Base-by-base conservation (phyloP, 2,888 invertebrate species). In the Ischnura elegans region DNA sequence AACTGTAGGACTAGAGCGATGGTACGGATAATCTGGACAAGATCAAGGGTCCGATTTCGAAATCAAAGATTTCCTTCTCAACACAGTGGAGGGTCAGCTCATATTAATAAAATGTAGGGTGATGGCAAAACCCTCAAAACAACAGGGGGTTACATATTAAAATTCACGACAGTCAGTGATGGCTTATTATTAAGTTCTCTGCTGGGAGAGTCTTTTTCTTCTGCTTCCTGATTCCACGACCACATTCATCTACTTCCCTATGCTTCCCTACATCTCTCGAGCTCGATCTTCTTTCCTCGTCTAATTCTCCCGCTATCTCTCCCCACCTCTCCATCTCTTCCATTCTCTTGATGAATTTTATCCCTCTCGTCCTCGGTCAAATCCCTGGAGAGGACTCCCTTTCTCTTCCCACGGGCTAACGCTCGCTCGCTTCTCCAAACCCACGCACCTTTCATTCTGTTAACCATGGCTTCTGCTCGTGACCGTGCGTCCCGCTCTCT, bases 131-230 rank as follows among this genome's bases (percentile, higher is more conserved):
- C 90, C 61, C 61, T 66, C 61, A 61, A 55, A 43, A n/a, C n/a
- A 61, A 43, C 61, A 66, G 36, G 42, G 90, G 61, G 90, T n/a
- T n/a, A 90, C 61, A 61, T 55, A 90, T 90, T 61, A 90, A 61
- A 90, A 66, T 61, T 90, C 90, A n/a, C 43, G 43, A 66, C 90
- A 90, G 66, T 66, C 90, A 61, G 13, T 25, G 43, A 42, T 66
- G 42, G 61, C 66, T 90, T 66, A 90, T 90, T 45, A 90, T 66
- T 43, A n/a, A 43, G 8, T 76, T 76, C 76, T 36, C 36, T 3
- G 76, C 76, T 0, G 76, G 76, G 25, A 29, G 16, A 76, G 76
- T 16, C 16, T 36, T 36, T 36, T 36, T 36, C 10, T 36, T 76
- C 36, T 36, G 13, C 76, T 36, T 76, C 10, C 36, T 36, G 36